A percentile compares a stretch with the other conserved stretches of the same genome.
These are phyloP conservation scores for Galeopsomyia nigrocyanea DNA, from an alignment of 2,888 invertebrate species.

Conservation along the genomic window DNA sequence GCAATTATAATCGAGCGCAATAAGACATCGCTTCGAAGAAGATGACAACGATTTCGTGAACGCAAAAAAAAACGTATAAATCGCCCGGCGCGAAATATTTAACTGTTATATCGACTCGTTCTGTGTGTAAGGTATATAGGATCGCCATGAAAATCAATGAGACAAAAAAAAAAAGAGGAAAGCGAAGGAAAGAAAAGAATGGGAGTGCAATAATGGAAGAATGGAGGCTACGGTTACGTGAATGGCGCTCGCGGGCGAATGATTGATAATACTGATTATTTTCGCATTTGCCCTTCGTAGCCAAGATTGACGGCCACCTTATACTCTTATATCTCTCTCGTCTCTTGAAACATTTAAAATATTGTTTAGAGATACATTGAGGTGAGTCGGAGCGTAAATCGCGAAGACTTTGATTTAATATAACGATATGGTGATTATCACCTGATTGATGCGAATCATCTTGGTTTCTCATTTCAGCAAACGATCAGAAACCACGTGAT, in stretches of 20 bases:
- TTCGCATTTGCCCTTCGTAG: constrained; percentile 21
- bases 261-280: constrained; percentile 43
- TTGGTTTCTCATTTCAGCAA: too few relatives aligned
- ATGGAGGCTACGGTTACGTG: not conserved
- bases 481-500: too few relatives aligned
- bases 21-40: not conserved
- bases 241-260: constrained; percentile 22
- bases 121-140: constrained; percentile 6
- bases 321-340: too few relatives aligned
- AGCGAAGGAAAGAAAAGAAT: too few relatives aligned
- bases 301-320: too few relatives aligned
- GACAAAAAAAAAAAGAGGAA: not conserved
- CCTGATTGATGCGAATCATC: too few relatives aligned
- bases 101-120: constrained; percentile 7
- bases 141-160: constrained; percentile 42
- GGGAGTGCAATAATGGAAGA: constrained; percentile 8
- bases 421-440: too few relatives aligned
- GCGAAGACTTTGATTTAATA: too few relatives aligned
- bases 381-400: too few relatives aligned
- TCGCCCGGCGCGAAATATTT: constrained; percentile 27
- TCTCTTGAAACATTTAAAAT: too few relatives aligned
- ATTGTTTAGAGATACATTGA: too few relatives aligned
- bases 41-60: constrained; percentile 28
- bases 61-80: constrained; percentile 23
- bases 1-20: constrained; percentile 18